Percentiles rank a stretch among this genome's conserved stretches.
Conservation (phyloP, 1,140 invertebrate species). For the Nasonia longicornis region DNA sequence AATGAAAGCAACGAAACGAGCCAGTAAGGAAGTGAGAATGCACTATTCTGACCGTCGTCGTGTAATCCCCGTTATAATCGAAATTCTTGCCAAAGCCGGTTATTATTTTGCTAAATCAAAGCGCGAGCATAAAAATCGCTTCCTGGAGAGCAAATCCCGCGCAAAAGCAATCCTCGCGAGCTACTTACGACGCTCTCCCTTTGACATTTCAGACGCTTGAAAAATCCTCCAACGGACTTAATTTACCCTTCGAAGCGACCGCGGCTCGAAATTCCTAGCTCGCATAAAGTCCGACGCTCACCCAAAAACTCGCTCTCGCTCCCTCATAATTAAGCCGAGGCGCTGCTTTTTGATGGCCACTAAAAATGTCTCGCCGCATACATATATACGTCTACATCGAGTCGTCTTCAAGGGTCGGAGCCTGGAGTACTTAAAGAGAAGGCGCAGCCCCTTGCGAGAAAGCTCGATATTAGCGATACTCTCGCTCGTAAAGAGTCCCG, state of each 20-base stretch:
- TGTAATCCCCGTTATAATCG: too few relatives aligned
- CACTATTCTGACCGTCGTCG: neutral
- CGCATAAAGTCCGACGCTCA: neutral
- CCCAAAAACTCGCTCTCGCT: conserved; percentile 48
- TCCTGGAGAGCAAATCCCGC: neutral
- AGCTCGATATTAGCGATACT: conserved; percentile 68
- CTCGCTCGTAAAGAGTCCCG: conserved; percentile 65
- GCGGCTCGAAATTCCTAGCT: neutral
- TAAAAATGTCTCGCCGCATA: conserved; percentile 68
- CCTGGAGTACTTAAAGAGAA: conserved; percentile 21
- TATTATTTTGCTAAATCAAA: neutral
- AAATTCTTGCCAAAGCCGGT: neutral
- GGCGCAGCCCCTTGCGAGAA: neutral
- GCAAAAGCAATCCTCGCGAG: too few relatives aligned
- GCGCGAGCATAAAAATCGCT: neutral
- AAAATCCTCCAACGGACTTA: neutral
- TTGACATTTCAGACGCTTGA: neutral
- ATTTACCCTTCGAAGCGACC: neutral
- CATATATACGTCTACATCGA: too few relatives aligned
- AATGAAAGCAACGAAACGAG: neutral
- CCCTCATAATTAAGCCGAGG: conserved; percentile 66
- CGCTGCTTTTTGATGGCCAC: conserved; percentile 68
- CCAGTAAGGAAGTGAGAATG: neutral
- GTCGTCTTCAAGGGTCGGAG: neutral
- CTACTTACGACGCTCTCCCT: neutral